Percentiles rank a stretch among this genome's conserved stretches.
phyloP scores from a whole-genome alignment of 2,113 vertebrate genomes.

The Scomber japonicus region DNA sequence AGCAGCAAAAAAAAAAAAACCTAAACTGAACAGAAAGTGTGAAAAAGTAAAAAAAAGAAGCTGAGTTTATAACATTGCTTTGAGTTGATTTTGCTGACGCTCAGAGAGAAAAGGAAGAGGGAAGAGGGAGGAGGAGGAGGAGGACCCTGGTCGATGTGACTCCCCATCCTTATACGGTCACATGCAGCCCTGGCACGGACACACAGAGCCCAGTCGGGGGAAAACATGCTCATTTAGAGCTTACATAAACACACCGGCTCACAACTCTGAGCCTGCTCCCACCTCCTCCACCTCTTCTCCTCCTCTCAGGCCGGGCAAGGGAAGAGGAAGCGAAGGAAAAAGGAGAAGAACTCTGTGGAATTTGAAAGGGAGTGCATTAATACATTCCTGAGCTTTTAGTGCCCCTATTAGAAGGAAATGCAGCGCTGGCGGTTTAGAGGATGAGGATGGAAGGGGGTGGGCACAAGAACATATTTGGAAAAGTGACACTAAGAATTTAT shows the following conservation, averaged over 20 bases:
- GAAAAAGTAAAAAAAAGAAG: constrained; percentile 19
- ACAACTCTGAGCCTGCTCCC: constrained; percentile 23
- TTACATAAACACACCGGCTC: constrained; percentile 79
- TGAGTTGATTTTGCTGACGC: constrained; percentile 49
- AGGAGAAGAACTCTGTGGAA: constrained; percentile 71
- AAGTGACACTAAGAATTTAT: constrained; percentile 12
- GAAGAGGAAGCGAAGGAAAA: constrained; percentile 58
- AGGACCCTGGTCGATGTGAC: constrained; percentile 47
- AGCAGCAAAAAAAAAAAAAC: not conserved
- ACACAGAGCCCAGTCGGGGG: constrained; percentile 61
- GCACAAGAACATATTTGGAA: constrained; percentile 37
- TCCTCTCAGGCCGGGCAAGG: constrained; percentile 8
- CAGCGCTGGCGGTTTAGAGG: not conserved
- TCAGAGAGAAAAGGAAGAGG: constrained; percentile 23
- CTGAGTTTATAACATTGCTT: constrained; percentile 11
- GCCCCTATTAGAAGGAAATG: constrained; percentile 48
- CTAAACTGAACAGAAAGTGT: constrained; percentile 6
- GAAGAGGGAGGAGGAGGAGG: constrained; percentile 1
- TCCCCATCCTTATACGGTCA: constrained; percentile 86
- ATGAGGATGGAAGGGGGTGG: constrained; percentile 1
- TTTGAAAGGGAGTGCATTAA: constrained; percentile 62
- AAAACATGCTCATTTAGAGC: constrained; percentile 82
- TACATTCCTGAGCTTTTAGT: constrained; percentile 73
- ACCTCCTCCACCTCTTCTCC: constrained; percentile 16
- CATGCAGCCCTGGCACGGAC: constrained; percentile 75